Conservation (phyloP, 2,113 vertebrate species). For the Strigops habroptila region DNA sequence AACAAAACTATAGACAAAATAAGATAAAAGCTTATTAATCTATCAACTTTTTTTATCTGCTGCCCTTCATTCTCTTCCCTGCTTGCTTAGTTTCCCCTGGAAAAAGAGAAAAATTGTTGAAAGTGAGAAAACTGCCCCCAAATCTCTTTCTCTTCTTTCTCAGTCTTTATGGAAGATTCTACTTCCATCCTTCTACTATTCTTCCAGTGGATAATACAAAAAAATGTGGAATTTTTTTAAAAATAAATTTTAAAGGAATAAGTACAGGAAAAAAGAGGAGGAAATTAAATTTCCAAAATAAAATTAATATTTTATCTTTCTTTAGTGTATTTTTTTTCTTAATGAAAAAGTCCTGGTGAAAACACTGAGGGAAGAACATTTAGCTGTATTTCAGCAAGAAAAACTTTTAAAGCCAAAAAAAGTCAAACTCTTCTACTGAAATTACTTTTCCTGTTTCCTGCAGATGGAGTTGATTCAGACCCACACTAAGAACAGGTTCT, state of each 20-base stretch:
- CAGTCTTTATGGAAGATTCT: not conserved
- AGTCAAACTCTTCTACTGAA: not conserved
- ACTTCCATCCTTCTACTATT: not conserved
- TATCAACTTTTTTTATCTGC: not conserved
- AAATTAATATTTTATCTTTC: not conserved
- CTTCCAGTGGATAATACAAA: not conserved
- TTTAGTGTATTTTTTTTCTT: not conserved
- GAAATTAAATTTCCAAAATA: not conserved
- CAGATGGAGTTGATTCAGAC: not conserved
- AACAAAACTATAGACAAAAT: not conserved
- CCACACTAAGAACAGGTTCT: not conserved
- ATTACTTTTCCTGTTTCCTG: not conserved
- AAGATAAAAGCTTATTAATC: not conserved
- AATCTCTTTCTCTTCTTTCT: not conserved
- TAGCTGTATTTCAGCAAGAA: not conserved
- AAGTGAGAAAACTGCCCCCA: not conserved
- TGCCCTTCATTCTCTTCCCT: not conserved
- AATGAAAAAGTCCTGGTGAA: not conserved
- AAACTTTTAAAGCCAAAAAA: not conserved
- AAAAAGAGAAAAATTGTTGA: not conserved
- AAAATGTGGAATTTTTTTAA: not conserved
- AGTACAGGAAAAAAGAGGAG: fast-evolving
- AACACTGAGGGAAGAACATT: not conserved
- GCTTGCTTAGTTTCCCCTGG: not conserved
- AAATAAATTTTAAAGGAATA: not conserved